phyloP scores from a whole-genome alignment of 2,888 invertebrate species.

The Pseudanteris insignis region DNA sequence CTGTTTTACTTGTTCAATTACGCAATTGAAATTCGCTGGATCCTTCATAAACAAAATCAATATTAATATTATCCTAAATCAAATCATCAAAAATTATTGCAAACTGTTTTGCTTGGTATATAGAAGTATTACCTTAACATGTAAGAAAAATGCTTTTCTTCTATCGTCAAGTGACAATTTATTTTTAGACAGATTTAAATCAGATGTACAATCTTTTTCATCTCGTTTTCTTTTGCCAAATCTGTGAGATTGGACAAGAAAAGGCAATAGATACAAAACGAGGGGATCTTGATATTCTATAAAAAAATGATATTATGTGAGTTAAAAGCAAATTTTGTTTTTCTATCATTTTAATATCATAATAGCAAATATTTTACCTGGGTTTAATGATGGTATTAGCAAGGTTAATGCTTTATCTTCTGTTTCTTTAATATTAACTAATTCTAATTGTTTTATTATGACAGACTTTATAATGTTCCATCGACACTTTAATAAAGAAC shows the following conservation, averaged over 20 bases:
- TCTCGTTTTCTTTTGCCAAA: conserved; percentile 25
- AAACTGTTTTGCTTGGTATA: no score
- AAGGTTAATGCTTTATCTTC: conserved; percentile 18
- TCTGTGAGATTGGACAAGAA: conserved; percentile 18
- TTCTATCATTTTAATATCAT: no score
- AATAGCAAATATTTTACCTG: no score
- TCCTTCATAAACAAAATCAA: conserved; percentile 5
- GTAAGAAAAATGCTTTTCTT: conserved; percentile 17
- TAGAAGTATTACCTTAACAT: conserved; percentile 14
- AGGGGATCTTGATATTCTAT: conserved; percentile 23
- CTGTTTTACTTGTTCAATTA: conserved; percentile 8
- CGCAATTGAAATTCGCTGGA: conserved; percentile 3
- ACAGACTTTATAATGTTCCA: conserved; percentile 22
- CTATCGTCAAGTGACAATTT: conserved; percentile 8
- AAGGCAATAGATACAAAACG: conserved; percentile 15
- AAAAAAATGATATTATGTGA: conserved; percentile 10
- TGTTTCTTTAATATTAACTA: conserved; percentile 19
- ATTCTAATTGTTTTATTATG: conserved; percentile 18
- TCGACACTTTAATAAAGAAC: conserved; percentile 5
- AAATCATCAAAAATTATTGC: no score
- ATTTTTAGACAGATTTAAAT: conserved; percentile 16
- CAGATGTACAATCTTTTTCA: conserved; percentile 12
- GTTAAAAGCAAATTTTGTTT: background rate
- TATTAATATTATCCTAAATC: no score
- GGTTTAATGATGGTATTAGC: conserved; percentile 7